These are phyloP conservation scores for Perithous albicinctus DNA, from an alignment of 2,888 invertebrate species.

Conservation along the genomic window DNA sequence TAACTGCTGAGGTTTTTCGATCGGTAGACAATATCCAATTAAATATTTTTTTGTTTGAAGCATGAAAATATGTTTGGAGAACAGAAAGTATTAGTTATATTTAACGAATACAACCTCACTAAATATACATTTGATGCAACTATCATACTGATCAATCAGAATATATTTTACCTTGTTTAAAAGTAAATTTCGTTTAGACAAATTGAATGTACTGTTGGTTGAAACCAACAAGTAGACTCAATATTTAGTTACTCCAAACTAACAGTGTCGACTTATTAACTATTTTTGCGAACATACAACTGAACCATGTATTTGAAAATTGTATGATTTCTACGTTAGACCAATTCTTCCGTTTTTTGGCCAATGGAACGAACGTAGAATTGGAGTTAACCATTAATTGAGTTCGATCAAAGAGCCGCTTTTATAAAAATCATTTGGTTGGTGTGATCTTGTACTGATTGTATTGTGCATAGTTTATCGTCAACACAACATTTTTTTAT, in stretches of 20 bases:
- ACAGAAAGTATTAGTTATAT: not conserved
- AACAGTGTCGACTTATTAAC: not conserved
- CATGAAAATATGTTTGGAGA: constrained; percentile 11
- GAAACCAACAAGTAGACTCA: not conserved
- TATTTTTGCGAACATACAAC: constrained; percentile 2
- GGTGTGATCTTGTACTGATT: not conserved
- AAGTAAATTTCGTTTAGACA: not conserved
- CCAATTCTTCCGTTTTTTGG: constrained; percentile 4
- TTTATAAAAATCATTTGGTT: not conserved
- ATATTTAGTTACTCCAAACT: constrained; percentile 11
- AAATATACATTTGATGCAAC: too few species aligned
- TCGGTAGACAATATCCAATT: not conserved
- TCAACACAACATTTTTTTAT: not conserved
- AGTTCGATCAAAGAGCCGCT: not conserved
- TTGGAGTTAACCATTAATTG: not conserved
- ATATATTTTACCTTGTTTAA: not conserved
- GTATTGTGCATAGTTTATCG: not conserved
- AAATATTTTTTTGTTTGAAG: constrained; percentile 3
- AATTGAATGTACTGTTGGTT: not conserved
- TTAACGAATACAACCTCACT: not conserved
- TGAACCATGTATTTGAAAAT: not conserved
- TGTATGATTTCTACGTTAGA: not conserved
- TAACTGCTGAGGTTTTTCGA: constrained; percentile 9
- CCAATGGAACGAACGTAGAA: not conserved
- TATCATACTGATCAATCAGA: not conserved